phyloP scores from a whole-genome alignment of 2,797 vertebrate species.

The Pelodytes ibericus region DNA sequence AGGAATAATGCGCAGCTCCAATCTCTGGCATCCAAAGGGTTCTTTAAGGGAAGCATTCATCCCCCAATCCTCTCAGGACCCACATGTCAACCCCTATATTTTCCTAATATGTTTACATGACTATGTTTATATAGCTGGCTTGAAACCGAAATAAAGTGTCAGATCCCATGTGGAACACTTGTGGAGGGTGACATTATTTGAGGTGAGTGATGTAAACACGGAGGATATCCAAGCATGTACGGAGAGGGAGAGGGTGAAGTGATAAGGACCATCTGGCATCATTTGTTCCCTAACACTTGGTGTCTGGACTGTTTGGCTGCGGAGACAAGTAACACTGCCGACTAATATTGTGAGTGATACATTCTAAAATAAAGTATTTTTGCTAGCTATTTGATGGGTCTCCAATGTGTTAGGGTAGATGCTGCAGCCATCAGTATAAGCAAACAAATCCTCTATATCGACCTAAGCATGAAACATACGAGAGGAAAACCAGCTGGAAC shows the following conservation, averaged over 20 bases:
- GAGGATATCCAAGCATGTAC: slow-evolving; percentile 12
- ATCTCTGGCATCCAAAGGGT: too few species aligned
- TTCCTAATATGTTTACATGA: not conserved
- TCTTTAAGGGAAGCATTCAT: too few species aligned
- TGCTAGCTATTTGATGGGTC: too few species aligned
- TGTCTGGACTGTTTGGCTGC: slow-evolving; percentile 57
- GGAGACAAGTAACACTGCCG: slow-evolving; percentile 9
- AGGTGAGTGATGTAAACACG: not conserved
- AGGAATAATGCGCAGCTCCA: too few species aligned
- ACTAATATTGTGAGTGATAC: slow-evolving; percentile 11
- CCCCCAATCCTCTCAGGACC: too few species aligned
- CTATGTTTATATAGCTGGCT: not conserved
- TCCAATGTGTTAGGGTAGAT: too few species aligned
- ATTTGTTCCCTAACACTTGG: slow-evolving; percentile 61
- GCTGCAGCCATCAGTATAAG: too few species aligned
- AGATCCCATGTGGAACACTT: not conserved
- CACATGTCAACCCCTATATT: not conserved
- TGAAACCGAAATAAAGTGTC: not conserved
- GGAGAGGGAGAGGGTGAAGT: slow-evolving; percentile 55
- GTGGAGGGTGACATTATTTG: not conserved
- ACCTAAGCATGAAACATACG: too few species aligned
- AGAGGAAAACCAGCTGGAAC: too few species aligned
- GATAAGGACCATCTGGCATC: slow-evolving; percentile 62
- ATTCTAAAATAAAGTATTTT: too few species aligned
- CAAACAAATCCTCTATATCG: too few species aligned